Evolutionary conservation across 2,888 invertebrate genomes (phyloP).

Genomic region (Camponotus fellah): DNA sequence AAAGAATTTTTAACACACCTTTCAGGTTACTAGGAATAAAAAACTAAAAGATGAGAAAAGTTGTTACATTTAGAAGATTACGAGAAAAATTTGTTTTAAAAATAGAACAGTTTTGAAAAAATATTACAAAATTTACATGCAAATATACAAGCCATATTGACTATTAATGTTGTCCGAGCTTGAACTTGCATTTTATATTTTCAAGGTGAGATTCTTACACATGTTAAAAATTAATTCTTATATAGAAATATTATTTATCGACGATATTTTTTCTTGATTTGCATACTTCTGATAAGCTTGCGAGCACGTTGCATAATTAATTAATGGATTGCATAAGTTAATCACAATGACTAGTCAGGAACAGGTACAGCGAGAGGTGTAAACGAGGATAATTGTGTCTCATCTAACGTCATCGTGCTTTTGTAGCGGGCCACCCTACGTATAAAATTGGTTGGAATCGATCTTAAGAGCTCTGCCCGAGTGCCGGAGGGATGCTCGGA

Average conservation of each 20-base stretch:
- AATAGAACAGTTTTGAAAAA: conserved; percentile 1
- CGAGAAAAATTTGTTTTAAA: background rate
- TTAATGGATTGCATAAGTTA: conserved; percentile 16
- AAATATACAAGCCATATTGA: conserved; percentile 1
- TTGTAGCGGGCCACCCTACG: conserved; percentile 67
- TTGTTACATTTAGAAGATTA: background rate
- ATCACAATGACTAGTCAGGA: background rate
- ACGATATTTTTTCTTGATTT: background rate
- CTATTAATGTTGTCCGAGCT: background rate
- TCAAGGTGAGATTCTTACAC: background rate
- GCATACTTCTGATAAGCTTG: background rate
- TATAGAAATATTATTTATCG: background rate
- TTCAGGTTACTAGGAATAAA: background rate
- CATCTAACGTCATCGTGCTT: conserved; percentile 60
- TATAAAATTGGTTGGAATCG: conserved; percentile 77
- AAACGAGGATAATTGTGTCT: conserved; percentile 57
- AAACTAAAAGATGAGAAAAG: background rate
- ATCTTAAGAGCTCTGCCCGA: conserved; percentile 74
- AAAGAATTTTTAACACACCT: background rate
- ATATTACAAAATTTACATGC: background rate
- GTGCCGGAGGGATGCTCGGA: conserved; percentile 80
- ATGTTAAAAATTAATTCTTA: background rate
- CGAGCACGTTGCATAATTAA: background rate
- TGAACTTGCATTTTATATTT: background rate
- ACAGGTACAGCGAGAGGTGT: conserved; percentile 14